phyloP scores from a whole-genome alignment of 1,140 invertebrate genomes.

The Apis laboriosa region DNA sequence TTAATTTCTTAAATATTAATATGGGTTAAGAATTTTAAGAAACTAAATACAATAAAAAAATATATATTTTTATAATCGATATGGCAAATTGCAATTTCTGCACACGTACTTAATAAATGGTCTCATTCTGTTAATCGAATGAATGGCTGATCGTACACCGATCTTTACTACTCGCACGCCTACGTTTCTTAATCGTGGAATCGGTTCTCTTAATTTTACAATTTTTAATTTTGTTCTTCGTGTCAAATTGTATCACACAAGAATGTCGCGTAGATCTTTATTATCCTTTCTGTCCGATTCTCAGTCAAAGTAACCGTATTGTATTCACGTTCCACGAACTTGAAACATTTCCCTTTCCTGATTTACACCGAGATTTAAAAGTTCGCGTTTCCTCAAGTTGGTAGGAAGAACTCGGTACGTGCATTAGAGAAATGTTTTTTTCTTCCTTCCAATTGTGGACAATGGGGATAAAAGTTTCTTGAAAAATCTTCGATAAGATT shows the following conservation, averaged over 20 bases:
- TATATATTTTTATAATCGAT: too few relatives aligned
- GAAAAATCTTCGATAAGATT: background rate
- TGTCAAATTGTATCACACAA: background rate
- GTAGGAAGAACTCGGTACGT: background rate
- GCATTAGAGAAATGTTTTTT: background rate
- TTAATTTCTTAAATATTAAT: too few relatives aligned
- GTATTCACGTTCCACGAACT: background rate
- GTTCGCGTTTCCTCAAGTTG: background rate
- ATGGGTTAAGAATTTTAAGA: too few relatives aligned
- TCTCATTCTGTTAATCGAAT: background rate
- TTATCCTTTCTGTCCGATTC: background rate
- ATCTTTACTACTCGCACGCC: background rate
- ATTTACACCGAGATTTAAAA: background rate
- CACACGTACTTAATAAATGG: background rate
- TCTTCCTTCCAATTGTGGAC: background rate
- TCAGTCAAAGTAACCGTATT: too few relatives aligned
- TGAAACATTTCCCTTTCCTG: background rate
- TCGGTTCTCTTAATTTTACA: background rate
- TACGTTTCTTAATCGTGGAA: background rate
- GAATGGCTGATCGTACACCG: background rate
- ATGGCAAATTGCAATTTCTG: background rate
- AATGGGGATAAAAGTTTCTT: background rate
- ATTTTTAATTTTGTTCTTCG: background rate
- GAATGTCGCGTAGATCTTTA: background rate
- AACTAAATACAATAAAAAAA: too few relatives aligned